Conservation (phyloP, 2,888 invertebrate species). For the Aspidiotus rigidus region DNA sequence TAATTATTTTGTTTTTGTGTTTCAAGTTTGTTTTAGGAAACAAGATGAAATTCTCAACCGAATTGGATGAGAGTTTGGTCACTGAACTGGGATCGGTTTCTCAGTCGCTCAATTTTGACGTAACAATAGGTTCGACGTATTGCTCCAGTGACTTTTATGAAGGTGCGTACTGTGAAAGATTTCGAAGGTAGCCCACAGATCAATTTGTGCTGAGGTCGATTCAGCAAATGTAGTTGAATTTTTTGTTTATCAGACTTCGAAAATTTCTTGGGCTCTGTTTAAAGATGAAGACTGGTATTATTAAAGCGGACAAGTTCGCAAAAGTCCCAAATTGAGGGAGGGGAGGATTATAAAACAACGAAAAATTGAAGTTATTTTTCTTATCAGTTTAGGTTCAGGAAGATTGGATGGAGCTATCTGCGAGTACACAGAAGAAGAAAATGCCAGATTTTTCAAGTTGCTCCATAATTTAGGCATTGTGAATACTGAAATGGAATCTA, state of each 20-base stretch:
- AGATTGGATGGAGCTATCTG: slow-evolving; percentile 94
- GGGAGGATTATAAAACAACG: too few relatives aligned
- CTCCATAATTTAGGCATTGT: slow-evolving; percentile 69
- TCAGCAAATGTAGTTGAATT: neutral
- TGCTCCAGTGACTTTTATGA: slow-evolving; percentile 98
- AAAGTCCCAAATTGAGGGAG: too few relatives aligned
- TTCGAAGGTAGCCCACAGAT: neutral
- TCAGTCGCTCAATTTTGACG: slow-evolving; percentile 72
- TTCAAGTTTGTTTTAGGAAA: slow-evolving; percentile 76
- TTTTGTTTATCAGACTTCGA: neutral
- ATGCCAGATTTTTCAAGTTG: slow-evolving; percentile 72
- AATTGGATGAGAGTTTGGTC: slow-evolving; percentile 71
- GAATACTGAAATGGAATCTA: slow-evolving; percentile 96
- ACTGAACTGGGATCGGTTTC: slow-evolving; percentile 68
- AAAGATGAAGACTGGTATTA: too few relatives aligned
- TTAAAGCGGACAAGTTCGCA: too few relatives aligned
- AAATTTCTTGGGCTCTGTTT: too few relatives aligned
- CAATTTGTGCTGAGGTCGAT: neutral
- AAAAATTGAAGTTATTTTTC: too few relatives aligned
- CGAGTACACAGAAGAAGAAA: slow-evolving; percentile 79
- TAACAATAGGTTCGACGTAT: slow-evolving; percentile 83
- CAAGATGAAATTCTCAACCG: slow-evolving; percentile 66
- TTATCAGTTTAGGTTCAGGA: slow-evolving; percentile 65
- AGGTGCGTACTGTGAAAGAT: slow-evolving; percentile 49
- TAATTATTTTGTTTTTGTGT: slow-evolving; percentile 34